Conservation (phyloP, 2,113 vertebrate genomes). For the Tiliqua scincoides region DNA sequence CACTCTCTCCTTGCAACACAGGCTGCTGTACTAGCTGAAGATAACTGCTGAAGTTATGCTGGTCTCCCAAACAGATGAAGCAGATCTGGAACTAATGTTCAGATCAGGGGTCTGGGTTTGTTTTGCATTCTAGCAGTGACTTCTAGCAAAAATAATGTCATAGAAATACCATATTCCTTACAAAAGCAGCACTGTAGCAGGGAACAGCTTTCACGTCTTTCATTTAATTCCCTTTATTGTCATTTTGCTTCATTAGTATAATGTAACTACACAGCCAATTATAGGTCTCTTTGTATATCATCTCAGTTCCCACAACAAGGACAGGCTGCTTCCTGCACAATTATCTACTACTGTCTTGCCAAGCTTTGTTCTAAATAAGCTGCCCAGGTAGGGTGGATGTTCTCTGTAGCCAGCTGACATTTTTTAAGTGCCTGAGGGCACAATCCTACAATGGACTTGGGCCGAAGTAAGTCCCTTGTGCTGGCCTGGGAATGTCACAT, state of each 20-base stretch:
- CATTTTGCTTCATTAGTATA: constrained; percentile 38
- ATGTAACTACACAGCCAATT: background rate
- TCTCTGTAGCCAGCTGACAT: background rate
- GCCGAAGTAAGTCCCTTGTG: too few relatives aligned
- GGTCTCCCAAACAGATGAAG: background rate
- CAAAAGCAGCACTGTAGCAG: background rate
- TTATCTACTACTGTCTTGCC: constrained; percentile 23
- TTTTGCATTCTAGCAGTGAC: constrained; percentile 24
- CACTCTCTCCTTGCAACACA: background rate
- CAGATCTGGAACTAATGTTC: background rate
- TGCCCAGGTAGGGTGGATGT: constrained; percentile 47
- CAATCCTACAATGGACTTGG: too few relatives aligned
- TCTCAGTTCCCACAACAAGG: background rate
- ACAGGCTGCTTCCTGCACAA: background rate
- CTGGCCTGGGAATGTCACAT: too few relatives aligned
- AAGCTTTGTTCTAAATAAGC: constrained; percentile 39
- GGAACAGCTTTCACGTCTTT: background rate
- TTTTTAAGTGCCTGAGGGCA: background rate
- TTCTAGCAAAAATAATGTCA: background rate
- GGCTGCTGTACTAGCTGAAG: background rate
- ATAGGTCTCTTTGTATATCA: background rate
- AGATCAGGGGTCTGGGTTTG: too few relatives aligned
- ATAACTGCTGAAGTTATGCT: background rate
- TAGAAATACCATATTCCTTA: background rate
- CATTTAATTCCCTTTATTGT: background rate